These are phyloP conservation scores for Antennarius striatus DNA, from an alignment of 2,113 vertebrate species.

Conservation along the genomic window DNA sequence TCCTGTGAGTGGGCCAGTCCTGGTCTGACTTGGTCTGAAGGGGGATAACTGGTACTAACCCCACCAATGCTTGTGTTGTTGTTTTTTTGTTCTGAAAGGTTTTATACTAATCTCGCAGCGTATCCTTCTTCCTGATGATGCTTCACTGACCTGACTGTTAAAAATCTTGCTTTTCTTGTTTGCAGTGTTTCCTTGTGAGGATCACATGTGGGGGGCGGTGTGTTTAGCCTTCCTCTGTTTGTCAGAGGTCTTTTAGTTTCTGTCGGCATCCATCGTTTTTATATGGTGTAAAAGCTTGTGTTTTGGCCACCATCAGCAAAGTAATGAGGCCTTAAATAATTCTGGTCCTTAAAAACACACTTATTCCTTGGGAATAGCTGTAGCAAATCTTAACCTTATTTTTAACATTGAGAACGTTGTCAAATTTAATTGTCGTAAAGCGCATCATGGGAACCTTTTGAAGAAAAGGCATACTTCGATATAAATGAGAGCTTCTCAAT, in stretches of 20 bases:
- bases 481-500: constrained; percentile 41
- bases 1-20: constrained; percentile 71
- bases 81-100: constrained; percentile 27
- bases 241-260: constrained; percentile 25
- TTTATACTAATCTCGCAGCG: constrained; percentile 51
- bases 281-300: constrained; percentile 32
- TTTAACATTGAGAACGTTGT: constrained; percentile 50
- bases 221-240: constrained; percentile 10
- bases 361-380: constrained; percentile 4
- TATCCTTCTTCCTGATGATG: constrained; percentile 38
- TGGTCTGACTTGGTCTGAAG: constrained; percentile 52
- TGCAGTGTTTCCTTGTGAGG: constrained; percentile 42
- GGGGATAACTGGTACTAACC: constrained; percentile 66
- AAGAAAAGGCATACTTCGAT: background rate
- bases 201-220: constrained; percentile 7
- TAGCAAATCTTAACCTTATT: background rate
- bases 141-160: constrained; percentile 13
- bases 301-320: constrained; percentile 28
- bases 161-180: constrained; percentile 52
- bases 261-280: constrained; percentile 35
- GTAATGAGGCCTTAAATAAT: constrained; percentile 45
- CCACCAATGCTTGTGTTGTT: constrained; percentile 30
- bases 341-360: constrained; percentile 21
- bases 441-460: background rate
- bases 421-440: constrained; percentile 3